Base-by-base conservation (phyloP, 37 sponge, comb jelly and placozoan genomes). In the Ianthella basta region DNA sequence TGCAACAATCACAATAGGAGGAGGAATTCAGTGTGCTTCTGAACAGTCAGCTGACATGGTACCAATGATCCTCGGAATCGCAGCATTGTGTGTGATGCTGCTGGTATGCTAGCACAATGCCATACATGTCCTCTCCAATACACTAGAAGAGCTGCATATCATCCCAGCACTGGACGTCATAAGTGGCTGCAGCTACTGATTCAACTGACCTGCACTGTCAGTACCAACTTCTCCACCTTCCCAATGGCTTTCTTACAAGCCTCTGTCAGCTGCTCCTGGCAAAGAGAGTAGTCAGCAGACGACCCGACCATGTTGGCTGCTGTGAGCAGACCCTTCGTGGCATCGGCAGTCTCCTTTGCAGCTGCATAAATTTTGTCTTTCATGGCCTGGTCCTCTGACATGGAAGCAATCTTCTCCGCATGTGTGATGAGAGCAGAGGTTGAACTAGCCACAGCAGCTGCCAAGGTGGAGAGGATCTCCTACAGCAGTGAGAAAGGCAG, bases 261-360 rank as follows among this genome's bases (percentile, higher is more conserved):
- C 35, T 86, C 86, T 55, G 88, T 89, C 23, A 92, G 89, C 82
- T 89, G 87, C 81, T 92, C 84, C 84, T 92, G 93, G 63, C 89
- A 89, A 55, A 92, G 79, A 0, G 87, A 85, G 60, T 56, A 80
- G 72, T 82, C 56, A 36, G 84, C 65, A 12, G 80, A 81, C 23
- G 89, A 85, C 19, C 85, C 85, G 37, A 92, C 70, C 10, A 86
- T 56, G 25, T 85, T 85, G 77, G 74, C 68, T 4, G 74, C 86
- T 20, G 82, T 78, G 16, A 84, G 57, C 33, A 88, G 75, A 5
- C 61, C 87, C 55, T 57, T 27, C 12, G 79, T 78, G 44, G 79
- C 79, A 3, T 44, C 50, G 12, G 79, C 50, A 4, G 79, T 78
- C 54, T 44, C 25, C 50, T 78, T 78, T 24, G 8, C 4, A 8